Conservation (phyloP, 2,888 invertebrate genomes). For the Eurytoma californica region DNA sequence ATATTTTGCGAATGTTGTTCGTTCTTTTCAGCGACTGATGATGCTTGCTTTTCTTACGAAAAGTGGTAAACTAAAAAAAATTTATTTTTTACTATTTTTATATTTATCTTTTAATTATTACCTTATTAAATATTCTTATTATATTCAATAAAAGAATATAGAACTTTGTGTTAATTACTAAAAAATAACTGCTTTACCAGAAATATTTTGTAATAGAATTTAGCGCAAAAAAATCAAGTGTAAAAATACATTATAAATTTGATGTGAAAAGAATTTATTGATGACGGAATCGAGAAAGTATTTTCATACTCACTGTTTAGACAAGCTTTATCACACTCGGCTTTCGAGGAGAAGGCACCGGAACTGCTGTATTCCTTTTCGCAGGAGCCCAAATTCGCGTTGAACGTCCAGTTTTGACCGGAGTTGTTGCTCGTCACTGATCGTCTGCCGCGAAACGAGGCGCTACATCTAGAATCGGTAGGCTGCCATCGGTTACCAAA, state of each 20-base stretch:
- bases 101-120: too few species aligned
- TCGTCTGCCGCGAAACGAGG: background rate
- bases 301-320: conserved; percentile 11
- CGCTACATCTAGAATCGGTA: conserved; percentile 6
- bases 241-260: too few species aligned
- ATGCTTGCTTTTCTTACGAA: background rate
- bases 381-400: conserved; percentile 26
- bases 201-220: too few species aligned
- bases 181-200: too few species aligned
- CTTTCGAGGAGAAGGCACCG: background rate
- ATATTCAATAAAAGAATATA: too few species aligned
- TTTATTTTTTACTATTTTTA: too few species aligned
- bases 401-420: conserved; percentile 20
- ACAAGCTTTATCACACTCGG: conserved; percentile 33
- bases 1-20: too few species aligned
- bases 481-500: conserved; percentile 12
- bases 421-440: conserved; percentile 12
- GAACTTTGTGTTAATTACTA: too few species aligned
- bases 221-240: too few species aligned
- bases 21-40: background rate
- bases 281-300: too few species aligned
- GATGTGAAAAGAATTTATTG: too few species aligned
- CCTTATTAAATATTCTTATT: too few species aligned
- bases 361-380: background rate
- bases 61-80: conserved; percentile 35